Evolutionary conservation across 2,888 invertebrate species (phyloP), one percentile per base, ranked within the genome.

Genomic region (Ormyrus rosae): DNA sequence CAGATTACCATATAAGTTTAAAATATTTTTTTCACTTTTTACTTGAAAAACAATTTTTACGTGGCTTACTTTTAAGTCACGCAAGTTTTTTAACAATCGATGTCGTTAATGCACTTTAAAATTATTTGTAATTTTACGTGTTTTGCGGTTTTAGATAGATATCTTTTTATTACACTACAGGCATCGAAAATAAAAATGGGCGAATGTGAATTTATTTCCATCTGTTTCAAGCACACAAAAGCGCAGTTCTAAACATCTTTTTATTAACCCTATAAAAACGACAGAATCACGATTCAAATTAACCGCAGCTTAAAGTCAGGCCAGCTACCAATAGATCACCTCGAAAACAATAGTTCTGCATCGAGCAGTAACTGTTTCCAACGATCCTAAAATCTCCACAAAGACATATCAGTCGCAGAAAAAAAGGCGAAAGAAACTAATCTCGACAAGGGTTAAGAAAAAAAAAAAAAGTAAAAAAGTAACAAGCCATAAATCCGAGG

Each of bases 281-380:
- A 11, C 53, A 55, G n/a, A n/a, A 55, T 55, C n/a, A 55, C 55
- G 11, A 55, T 55, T 55, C 55, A 55, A 55, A 55, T 55, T 55
- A n/a, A 55, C 6, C 55, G n/a, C 55, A 6, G 11, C 55, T 55
- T 55, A n/a, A 55, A 55, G 11, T 34, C 34, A 7, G 11, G n/a
- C 11, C 11, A 50, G 56, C 8, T 46, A 0, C 11, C 68, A 19
- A 72, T 68, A 68, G 46, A 72, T 67, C 60, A 72, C 7, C 13
- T 61, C 8, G 51, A 63, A 72, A 58, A 68, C 72, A 71, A 71
- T 72, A 65, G 72, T 63, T 63, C 50, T 72, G 48, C 45, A 58
- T 56, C 68, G 11, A 67, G 55, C 19, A 61, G 19, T 55, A 56
- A 71, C 65, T 76, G 74, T 65, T 61, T 56, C 46, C 11, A 72